These are phyloP conservation scores for Callosobruchus maculatus DNA, from an alignment of 2,888 invertebrate genomes.

Conservation along the genomic window DNA sequence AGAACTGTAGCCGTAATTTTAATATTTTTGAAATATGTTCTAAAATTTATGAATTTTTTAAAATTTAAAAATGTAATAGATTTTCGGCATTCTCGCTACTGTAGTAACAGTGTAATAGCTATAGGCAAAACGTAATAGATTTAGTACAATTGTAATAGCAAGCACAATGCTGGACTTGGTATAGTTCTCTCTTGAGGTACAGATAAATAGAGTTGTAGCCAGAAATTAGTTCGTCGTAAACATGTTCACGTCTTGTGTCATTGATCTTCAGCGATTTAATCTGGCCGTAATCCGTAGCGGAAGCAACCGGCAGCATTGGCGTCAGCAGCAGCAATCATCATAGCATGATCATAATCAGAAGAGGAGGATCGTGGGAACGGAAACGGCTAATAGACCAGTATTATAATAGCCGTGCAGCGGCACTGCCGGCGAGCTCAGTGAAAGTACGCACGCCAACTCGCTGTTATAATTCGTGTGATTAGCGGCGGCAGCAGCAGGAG, in stretches of 20 bases:
- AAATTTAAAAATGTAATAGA: no score
- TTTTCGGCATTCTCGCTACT: no score
- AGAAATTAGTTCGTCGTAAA: not conserved
- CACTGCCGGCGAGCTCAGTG: not conserved
- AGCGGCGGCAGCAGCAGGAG: not conserved
- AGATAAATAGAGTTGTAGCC: not conserved
- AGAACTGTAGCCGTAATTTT: no score
- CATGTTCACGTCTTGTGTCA: not conserved
- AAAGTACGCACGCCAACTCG: not conserved
- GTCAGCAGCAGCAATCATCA: not conserved
- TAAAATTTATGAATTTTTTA: no score
- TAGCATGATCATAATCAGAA: not conserved
- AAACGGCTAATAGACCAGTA: not conserved
- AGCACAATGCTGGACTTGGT: no score
- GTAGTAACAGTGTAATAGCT: no score
- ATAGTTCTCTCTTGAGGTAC: no score
- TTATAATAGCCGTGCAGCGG: not conserved
- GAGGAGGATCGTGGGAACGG: not conserved
- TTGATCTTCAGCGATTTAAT: not conserved
- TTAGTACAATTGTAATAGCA: no score
- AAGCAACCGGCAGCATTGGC: not conserved
- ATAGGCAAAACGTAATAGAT: no score
- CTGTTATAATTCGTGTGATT: not conserved
- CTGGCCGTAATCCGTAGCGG: not conserved
- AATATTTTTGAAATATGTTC: no score